phyloP scores from a whole-genome alignment of 2,888 invertebrate genomes.

The Calephelis perditalis region DNA sequence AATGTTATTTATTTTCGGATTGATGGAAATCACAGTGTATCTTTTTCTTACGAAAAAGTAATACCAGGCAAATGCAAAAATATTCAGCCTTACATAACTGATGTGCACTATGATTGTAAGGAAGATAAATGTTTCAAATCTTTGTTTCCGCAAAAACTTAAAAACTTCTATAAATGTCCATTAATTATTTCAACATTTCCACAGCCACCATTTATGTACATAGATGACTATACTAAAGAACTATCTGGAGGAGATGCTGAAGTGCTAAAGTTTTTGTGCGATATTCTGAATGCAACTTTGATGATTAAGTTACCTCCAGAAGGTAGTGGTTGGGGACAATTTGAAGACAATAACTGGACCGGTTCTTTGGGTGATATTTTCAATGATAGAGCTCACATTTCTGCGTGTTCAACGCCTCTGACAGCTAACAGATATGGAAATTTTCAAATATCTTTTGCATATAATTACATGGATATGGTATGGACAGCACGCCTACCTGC shows the following conservation, averaged over 20 bases:
- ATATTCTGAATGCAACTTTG: constrained; percentile 47
- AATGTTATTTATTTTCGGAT: constrained; percentile 44
- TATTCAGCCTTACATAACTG: constrained; percentile 35
- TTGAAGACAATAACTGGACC: constrained; percentile 48
- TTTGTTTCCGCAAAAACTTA: constrained; percentile 40
- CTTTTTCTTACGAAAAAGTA: constrained; percentile 40
- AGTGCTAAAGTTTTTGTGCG: constrained; percentile 40
- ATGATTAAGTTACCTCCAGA: constrained; percentile 36
- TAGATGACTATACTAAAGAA: constrained; percentile 36
- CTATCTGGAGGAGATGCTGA: constrained; percentile 48
- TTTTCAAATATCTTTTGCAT: constrained; percentile 52
- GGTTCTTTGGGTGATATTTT: constrained; percentile 51
- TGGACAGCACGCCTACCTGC: constrained; percentile 45
- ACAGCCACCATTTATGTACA: constrained; percentile 51
- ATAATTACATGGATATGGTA: constrained; percentile 49
- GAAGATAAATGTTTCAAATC: constrained; percentile 38
- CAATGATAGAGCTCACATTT: constrained; percentile 39
- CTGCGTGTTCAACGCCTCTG: constrained; percentile 46
- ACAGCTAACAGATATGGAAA: constrained; percentile 42
- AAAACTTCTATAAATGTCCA: constrained; percentile 42
- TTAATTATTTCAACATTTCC: constrained; percentile 47
- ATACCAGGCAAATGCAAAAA: constrained; percentile 40
- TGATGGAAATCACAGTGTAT: constrained; percentile 28
- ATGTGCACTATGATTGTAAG: constrained; percentile 34
- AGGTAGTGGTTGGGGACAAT: constrained; percentile 39